A percentile compares a stretch with the other conserved stretches of the same genome.
phyloP scores from a whole-genome alignment of 2,888 invertebrate genomes.

The Xanthia togata region DNA sequence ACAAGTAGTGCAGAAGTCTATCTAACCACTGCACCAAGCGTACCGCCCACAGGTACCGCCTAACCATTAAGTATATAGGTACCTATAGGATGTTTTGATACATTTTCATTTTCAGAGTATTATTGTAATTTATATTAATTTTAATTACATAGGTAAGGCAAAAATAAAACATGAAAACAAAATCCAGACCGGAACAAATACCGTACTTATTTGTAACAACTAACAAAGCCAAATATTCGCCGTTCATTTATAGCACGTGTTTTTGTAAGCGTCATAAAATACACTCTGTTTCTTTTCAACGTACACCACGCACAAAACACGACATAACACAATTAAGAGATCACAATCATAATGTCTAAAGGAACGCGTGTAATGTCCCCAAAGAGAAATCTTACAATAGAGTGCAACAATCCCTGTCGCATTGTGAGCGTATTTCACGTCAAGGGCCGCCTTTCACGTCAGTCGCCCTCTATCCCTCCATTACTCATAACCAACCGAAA shows the following conservation, averaged over 20 bases:
- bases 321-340: slow-evolving; percentile 54
- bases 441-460: slow-evolving; percentile 76
- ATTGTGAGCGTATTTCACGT: slow-evolving; percentile 80
- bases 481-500: slow-evolving; percentile 84
- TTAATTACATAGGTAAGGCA: no score
- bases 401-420: slow-evolving; percentile 77
- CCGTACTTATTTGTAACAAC: no score
- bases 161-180: no score
- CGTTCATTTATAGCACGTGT: background rate
- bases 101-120: no score
- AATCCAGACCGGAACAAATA: no score
- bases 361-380: slow-evolving; percentile 53
- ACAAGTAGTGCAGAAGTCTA: no score
- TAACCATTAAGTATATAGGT: no score
- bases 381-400: slow-evolving; percentile 73
- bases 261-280: background rate
- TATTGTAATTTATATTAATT: no score
- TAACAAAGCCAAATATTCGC: background rate
- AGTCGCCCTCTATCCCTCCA: slow-evolving; percentile 77
- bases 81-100: no score
- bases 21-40: no score
- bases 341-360: slow-evolving; percentile 50
- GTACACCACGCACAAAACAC: slow-evolving; percentile 7
- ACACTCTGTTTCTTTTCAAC: background rate
- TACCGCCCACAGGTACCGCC: no score